Percentiles rank a stretch among this genome's conserved stretches.
phyloP scores from a whole-genome alignment of 2,113 vertebrate genomes.

The Semicossyphus pulcher region DNA sequence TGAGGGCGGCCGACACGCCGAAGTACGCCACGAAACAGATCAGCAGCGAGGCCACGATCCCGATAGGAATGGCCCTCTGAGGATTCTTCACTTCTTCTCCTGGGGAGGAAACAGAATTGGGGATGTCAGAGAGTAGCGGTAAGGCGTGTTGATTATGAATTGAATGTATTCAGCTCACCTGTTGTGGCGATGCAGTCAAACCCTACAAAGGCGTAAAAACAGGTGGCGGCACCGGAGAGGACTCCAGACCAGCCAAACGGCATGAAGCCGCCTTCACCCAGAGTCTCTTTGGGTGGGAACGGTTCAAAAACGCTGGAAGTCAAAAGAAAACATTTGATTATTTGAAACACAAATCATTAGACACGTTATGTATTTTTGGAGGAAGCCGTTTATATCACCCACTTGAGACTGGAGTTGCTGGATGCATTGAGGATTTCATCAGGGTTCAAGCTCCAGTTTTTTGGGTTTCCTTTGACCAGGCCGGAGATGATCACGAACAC shows the following conservation, averaged over 20 bases:
- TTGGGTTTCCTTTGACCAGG: conserved; percentile 91
- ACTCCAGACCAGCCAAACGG: conserved; percentile 92
- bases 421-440: conserved; percentile 81
- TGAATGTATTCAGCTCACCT: conserved; percentile 79
- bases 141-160: accelerated
- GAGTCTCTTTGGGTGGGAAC: conserved; percentile 10
- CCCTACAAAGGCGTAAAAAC: conserved; percentile 97
- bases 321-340: background rate
- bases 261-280: conserved; percentile 92
- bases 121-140: background rate
- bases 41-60: conserved; percentile 94
- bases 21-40: conserved; percentile 98
- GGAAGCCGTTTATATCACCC: background rate
- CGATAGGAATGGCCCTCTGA: conserved; percentile 95
- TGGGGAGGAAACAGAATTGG: conserved; percentile 52
- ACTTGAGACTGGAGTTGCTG: conserved; percentile 66
- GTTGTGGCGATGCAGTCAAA: conserved; percentile 98
- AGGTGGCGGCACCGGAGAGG: conserved; percentile 94
- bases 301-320: conserved; percentile 77
- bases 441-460: conserved; percentile 90
- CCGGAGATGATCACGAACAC: conserved; percentile 93
- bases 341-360: background rate
- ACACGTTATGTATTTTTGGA: background rate
- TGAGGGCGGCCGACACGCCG: conserved; percentile 93
- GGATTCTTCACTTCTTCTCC: conserved; percentile 98